A percentile compares a stretch with the other conserved stretches of the same genome.
These are phyloP conservation scores for Polyommatus icarus DNA, from an alignment of 2,888 invertebrate genomes.

Conservation along the genomic window DNA sequence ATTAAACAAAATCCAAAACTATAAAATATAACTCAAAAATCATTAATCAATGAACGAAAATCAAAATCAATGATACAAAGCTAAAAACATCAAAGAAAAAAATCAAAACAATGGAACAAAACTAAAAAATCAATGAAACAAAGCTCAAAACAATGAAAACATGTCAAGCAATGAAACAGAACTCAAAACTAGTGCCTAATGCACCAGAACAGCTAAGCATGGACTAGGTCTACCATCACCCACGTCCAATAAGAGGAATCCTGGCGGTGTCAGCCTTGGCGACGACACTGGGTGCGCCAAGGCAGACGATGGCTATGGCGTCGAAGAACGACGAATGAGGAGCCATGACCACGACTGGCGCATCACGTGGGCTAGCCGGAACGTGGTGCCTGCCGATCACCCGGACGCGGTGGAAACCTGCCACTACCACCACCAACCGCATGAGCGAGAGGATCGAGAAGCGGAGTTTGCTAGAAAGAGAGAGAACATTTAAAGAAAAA, in stretches of 20 bases:
- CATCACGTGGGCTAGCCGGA: conserved; percentile 81
- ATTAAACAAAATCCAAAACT: background rate
- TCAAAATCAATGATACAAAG: background rate
- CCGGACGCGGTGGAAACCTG: conserved; percentile 90
- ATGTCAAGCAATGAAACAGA: background rate
- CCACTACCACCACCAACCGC: conserved; percentile 87
- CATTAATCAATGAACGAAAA: background rate
- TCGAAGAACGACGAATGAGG: conserved; percentile 97
- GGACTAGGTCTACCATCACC: conserved; percentile 52
- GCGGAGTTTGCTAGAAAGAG: conserved; percentile 81
- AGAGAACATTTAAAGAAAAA: conserved; percentile 29
- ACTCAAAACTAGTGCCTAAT: background rate
- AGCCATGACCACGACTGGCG: conserved; percentile 91
- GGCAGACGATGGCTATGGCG: conserved; percentile 89
- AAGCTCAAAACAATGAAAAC: background rate
- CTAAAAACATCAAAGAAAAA: background rate
- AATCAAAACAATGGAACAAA: background rate
- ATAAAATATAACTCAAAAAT: background rate
- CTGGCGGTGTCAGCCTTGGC: conserved; percentile 91
- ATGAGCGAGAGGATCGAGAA: conserved; percentile 84
- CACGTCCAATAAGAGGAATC: conserved; percentile 96
- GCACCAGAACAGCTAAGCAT: background rate
- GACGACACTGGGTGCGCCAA: conserved; percentile 93
- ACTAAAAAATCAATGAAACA: background rate
- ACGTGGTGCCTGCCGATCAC: conserved; percentile 83